Percentiles rank a stretch among this genome's conserved stretches.
phyloP scores from a whole-genome alignment of 2,888 invertebrate genomes.

The Pollenia griseotomentosa region DNA sequence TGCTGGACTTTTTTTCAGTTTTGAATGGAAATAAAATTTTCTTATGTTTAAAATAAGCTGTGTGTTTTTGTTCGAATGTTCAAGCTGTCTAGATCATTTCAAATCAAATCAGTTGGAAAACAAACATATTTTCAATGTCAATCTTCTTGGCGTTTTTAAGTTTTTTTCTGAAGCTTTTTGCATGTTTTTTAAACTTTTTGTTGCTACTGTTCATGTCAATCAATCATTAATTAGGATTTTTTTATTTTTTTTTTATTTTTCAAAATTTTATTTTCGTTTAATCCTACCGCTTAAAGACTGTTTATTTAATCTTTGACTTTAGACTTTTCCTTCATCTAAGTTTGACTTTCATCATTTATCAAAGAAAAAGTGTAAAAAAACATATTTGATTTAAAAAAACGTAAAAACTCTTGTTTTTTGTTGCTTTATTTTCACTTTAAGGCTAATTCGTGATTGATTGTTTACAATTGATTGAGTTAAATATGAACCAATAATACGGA shows the following conservation, averaged over 20 bases:
- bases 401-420: constrained; percentile 9
- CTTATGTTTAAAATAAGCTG: constrained; percentile 20
- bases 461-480: constrained; percentile 37
- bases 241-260: neutral
- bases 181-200: constrained; percentile 55
- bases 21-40: constrained; percentile 25
- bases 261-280: constrained; percentile 48
- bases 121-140: constrained; percentile 63
- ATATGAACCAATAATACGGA: constrained; percentile 24
- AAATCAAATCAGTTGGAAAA: constrained; percentile 44
- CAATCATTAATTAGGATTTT: constrained; percentile 60
- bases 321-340: constrained; percentile 48
- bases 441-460: constrained; percentile 64
- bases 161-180: constrained; percentile 33
- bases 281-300: constrained; percentile 65
- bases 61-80: constrained; percentile 31
- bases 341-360: constrained; percentile 60
- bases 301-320: constrained; percentile 70
- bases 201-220: constrained; percentile 70
- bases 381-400: neutral
- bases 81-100: constrained; percentile 54
- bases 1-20: neutral
- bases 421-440: constrained; percentile 38
- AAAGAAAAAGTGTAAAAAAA: constrained; percentile 21
- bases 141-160: constrained; percentile 28